Evolutionary conservation across 2,113 vertebrate genomes (phyloP), one percentile per base, ranked within the genome.

Genomic region (Prunella fulvescens): DNA sequence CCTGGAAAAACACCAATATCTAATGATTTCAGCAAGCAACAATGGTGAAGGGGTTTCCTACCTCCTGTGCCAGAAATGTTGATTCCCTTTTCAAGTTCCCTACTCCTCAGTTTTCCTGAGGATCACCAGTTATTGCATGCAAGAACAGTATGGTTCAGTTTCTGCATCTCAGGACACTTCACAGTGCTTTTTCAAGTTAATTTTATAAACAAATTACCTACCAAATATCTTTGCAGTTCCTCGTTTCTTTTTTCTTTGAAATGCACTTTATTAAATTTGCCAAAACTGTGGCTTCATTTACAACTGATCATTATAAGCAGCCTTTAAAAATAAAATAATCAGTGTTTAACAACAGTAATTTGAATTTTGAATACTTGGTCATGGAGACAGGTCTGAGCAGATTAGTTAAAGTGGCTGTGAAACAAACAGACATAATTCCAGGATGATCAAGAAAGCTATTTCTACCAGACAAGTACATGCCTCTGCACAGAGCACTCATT

Each of bases 1-100:
- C 35, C 62, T 62, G 67, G 78, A 88, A 92, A 96, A 92, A 66
- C 95, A 96, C 92, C 88, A 89, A 39, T 61, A 47, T 86, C 81
- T 90, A 84, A 95, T 74, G 67, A 73, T 86, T 92, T 86, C 40
- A 77, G n/a, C 50, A 91, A 88, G 88, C 39, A 88, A 53, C 78
- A 88, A 37, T 45, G 26, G 57, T 92, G 86, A 64, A 88, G 40
- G 57, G 20, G 3, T 22, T 88, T 92, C 57, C 76, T 77, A 58
- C 64, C 72, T 81, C 7, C 54, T 88, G 14, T 65, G 54, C n/a
- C 70, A 83, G 54, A 61, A 88, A 78, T 48, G 29, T 25, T 67
- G 57, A 73, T 76, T 95, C 50, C 19, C 8, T 69, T 91, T 92
- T 70, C 26, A 50, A 40, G 67, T 73, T 70, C 42, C 14, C 35